Evolutionary conservation across 2,797 vertebrate species (phyloP), one percentile per base, ranked within the genome.

Genomic region (Ateles fusciceps): DNA sequence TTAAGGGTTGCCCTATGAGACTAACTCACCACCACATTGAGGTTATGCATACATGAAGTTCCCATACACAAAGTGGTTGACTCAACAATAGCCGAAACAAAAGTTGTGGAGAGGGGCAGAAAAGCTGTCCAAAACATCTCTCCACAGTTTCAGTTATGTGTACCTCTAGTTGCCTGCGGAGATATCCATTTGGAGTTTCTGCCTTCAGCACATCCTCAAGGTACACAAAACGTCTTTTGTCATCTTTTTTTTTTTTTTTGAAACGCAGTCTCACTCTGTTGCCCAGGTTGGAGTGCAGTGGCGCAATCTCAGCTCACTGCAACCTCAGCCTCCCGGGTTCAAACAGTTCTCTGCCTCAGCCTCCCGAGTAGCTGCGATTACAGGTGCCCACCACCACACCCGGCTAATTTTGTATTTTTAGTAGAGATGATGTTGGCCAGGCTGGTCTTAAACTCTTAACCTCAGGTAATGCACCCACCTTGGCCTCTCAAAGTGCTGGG

Each of bases 1-100:
- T 39, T 28, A 30, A 15, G 79, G n/a, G 50, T 36, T 86, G 13
- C 30, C 84, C 28, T 39, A 28, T 15, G 74, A 88, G 76, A 42
- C 44, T 24, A 36, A 33, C 36, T 79, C 28, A 39, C 76, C 26
- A 2, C 42, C 64, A 52, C 22, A 36, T 33, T 12, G 30, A 80
- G 5, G 10, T 57, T 44, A 3, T 8, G 9, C 48, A 30, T n/a
- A 4, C 5, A 0, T 36, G 24, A 36, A n/a, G 21, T 39, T 80
- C 46, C 26, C 39, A 3, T 26, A 4, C 12, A 44, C 17, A 52
- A 59, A 36, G n/a, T 52, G 36, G 22, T 28, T 68, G 36, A 42
- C 79, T 92, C 39, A 55, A 19, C 59, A 26, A 46, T 50, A 64
- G 19, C 28, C 21, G 36, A 68, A 52, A 48, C n/a, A 50, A 26